Conservation (phyloP, 2,888 invertebrate genomes). For the Mimachlamys varia region DNA sequence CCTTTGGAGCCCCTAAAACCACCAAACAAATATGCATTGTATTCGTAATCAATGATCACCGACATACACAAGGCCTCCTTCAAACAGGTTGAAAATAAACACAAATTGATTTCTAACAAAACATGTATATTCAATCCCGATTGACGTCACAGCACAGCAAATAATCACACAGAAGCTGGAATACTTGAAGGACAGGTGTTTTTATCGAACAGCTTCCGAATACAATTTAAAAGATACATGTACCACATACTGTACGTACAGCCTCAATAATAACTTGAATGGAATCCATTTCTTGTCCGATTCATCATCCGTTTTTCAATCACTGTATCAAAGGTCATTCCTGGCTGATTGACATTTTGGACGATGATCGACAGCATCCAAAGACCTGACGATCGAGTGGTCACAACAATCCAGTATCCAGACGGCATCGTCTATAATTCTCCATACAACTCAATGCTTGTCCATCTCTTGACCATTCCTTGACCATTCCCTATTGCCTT, state of each 20-base stretch:
- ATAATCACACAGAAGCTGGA: neutral
- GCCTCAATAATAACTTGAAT: neutral
- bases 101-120: neutral
- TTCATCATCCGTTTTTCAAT: neutral
- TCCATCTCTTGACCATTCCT: neutral
- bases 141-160: neutral
- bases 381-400: neutral
- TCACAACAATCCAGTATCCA: neutral
- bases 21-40: neutral
- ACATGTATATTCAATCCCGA: neutral
- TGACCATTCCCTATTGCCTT: neutral
- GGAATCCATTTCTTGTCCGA: neutral
- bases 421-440: neutral
- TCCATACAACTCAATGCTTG: neutral
- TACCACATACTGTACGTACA: neutral
- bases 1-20: neutral
- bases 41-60: neutral
- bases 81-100: conserved; percentile 10
- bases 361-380: neutral
- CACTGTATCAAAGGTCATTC: neutral
- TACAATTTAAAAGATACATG: neutral
- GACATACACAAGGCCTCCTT: neutral
- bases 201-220: neutral
- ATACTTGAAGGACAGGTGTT: neutral
- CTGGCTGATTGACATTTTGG: neutral